Percentiles rank a stretch among this genome's conserved stretches.
Conservation (phyloP, 2,113 vertebrate species). For the Spea bombifrons region DNA sequence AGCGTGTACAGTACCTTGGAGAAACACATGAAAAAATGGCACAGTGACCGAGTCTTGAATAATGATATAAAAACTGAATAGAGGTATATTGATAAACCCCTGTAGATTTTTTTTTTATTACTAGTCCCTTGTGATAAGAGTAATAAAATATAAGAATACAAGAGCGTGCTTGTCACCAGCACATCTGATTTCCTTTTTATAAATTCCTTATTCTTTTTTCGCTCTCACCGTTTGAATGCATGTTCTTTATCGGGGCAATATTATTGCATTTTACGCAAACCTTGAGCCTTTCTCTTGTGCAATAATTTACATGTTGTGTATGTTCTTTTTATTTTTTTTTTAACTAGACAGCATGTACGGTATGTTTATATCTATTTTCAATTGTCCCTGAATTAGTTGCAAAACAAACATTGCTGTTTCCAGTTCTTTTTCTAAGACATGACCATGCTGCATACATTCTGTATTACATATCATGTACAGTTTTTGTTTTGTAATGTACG, state of each 20-base stretch:
- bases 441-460: slow-evolving; percentile 95
- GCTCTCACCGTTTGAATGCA: slow-evolving; percentile 97
- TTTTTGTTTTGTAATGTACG: slow-evolving; percentile 88
- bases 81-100: slow-evolving; percentile 76
- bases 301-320: slow-evolving; percentile 99
- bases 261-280: slow-evolving; percentile 99
- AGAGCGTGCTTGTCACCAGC: slow-evolving; percentile 97
- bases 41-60: slow-evolving; percentile 99
- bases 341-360: slow-evolving; percentile 96
- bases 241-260: slow-evolving; percentile 99
- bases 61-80: slow-evolving; percentile 99
- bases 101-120: slow-evolving; percentile 83
- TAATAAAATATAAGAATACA: slow-evolving; percentile 83
- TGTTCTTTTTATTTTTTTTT: slow-evolving; percentile 76
- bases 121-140: slow-evolving; percentile 82
- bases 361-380: slow-evolving; percentile 96
- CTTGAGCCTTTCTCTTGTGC: slow-evolving; percentile 99
- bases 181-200: slow-evolving; percentile 82
- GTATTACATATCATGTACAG: slow-evolving; percentile 98
- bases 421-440: slow-evolving; percentile 78
- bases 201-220: slow-evolving; percentile 59
- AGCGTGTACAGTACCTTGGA: slow-evolving; percentile 99
- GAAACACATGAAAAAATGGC: slow-evolving; percentile 99
- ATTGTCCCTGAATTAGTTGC: slow-evolving; percentile 96
- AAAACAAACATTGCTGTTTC: slow-evolving; percentile 97